These are phyloP conservation scores for Acromyrmex echinatior DNA, from an alignment of 1,140 invertebrate species.

Conservation along the genomic window DNA sequence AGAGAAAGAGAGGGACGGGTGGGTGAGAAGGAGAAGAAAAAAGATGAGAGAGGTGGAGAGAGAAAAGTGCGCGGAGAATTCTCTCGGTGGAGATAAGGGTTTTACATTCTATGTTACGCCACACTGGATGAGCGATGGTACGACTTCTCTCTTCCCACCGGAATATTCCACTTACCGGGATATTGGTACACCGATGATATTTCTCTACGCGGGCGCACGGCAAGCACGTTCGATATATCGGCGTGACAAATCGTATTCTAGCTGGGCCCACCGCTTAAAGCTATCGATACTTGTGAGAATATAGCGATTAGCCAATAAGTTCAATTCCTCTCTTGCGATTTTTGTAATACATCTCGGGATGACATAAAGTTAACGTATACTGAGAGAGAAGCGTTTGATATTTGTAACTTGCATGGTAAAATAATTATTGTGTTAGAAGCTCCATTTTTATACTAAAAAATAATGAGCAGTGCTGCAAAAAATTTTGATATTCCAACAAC, in stretches of 20 bases:
- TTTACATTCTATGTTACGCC: constrained; percentile 67
- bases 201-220: constrained; percentile 49
- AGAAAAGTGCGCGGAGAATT: constrained; percentile 59
- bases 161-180: constrained; percentile 73
- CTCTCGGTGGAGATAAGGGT: constrained; percentile 66
- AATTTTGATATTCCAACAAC: no score
- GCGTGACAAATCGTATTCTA: constrained; percentile 67
- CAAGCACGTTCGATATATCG: constrained; percentile 64
- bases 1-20: neutral
- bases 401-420: no score
- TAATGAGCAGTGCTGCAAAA: no score
- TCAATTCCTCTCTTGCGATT: neutral
- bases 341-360: neutral
- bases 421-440: no score
- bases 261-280: constrained; percentile 15
- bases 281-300: neutral
- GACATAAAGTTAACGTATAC: neutral
- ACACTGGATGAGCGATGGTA: constrained; percentile 72
- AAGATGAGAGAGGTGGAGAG: neutral
- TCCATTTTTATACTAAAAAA: no score
- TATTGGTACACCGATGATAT: constrained; percentile 73
- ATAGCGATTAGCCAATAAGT: constrained; percentile 17
- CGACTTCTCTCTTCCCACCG: constrained; percentile 73
- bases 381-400: no score
- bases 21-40: neutral